These are phyloP conservation scores for Diarsia mendica DNA, from an alignment of 2,888 invertebrate species.

Conservation along the genomic window DNA sequence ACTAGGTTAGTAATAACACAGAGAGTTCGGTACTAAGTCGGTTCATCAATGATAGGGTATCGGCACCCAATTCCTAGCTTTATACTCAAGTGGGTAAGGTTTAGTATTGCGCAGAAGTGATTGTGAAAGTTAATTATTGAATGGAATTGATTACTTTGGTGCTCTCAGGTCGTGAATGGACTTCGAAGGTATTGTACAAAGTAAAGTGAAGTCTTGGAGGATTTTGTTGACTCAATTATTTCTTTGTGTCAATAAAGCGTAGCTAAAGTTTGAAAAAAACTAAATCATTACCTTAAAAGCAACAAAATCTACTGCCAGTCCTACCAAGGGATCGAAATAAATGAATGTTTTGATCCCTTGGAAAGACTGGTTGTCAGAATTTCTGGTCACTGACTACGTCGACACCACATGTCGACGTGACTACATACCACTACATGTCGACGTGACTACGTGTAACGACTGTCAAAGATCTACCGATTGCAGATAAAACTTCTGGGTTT, in stretches of 20 bases:
- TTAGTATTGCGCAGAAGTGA: conserved; percentile 15
- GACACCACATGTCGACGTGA: too few species aligned
- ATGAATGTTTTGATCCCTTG: too few species aligned
- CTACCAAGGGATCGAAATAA: too few species aligned
- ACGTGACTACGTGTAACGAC: too few species aligned
- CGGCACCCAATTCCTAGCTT: conserved; percentile 30
- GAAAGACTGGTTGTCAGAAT: too few species aligned
- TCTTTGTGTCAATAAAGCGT: neutral
- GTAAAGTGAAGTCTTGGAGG: neutral
- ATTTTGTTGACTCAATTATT: conserved; percentile 17
- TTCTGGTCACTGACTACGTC: too few species aligned
- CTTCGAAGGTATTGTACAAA: conserved; percentile 18
- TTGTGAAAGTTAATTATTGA: conserved; percentile 56
- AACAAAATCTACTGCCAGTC: neutral
- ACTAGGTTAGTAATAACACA: conserved; percentile 60
- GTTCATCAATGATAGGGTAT: conserved; percentile 44
- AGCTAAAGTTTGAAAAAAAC: neutral
- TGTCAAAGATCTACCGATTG: too few species aligned
- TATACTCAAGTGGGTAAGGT: conserved; percentile 3
- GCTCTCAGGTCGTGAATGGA: conserved; percentile 38
- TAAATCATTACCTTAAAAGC: neutral
- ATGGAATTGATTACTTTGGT: conserved; percentile 57
- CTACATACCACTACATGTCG: too few species aligned
- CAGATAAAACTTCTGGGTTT: too few species aligned
- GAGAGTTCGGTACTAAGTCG: conserved; percentile 47